Evolutionary conservation across 1,140 invertebrate species (phyloP), one percentile per base, ranked within the genome.

Genomic region (Pogonognathellus flavescens): DNA sequence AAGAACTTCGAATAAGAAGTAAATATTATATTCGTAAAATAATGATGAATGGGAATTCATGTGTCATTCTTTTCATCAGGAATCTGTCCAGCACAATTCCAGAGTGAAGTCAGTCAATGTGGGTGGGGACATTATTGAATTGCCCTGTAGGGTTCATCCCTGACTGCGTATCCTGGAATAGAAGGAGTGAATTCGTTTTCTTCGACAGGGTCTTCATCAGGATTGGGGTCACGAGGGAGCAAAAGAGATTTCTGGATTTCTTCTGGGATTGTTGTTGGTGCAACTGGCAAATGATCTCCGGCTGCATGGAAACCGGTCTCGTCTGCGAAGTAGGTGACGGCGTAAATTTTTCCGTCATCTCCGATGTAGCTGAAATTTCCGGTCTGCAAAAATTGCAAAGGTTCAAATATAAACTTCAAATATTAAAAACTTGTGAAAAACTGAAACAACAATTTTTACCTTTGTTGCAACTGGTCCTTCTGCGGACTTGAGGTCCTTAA

Each of bases 271-370:
- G 95, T 95, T 0, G 95, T n/a, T n/a, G n/a, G 95, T 84, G 95
- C 94, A 9, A 95, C 96, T 31, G 96, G 96, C 89, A 97, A 93
- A 89, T 96, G 95, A 89, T 95, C 94, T 50, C 86, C 87, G 10
- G 0, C 11, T 10, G 87, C 59, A 18, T 52, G 86, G 80, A 84
- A 87, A 50, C 88, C 86, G 60, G 85, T 86, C 91, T 81, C 88
- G 57, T 88, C 88, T 60, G 88, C 66, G 8, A 18, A 31, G 49
- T 57, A 84, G 10, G 5, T 55, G 4, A 80, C 49, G 16, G 76
- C 16, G 53, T 60, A 62, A 41, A 10, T 49, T 52, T 83, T 49
- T 66, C 85, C 85, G 10, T 85, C 85, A 11, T 57, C 18, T 13
- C 16, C 62, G 11, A 14, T 76, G 80, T n/a, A 83, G 82, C 66